Base-by-base conservation (phyloP, 2,797 vertebrate genomes). In the Xenops minutus region DNA sequence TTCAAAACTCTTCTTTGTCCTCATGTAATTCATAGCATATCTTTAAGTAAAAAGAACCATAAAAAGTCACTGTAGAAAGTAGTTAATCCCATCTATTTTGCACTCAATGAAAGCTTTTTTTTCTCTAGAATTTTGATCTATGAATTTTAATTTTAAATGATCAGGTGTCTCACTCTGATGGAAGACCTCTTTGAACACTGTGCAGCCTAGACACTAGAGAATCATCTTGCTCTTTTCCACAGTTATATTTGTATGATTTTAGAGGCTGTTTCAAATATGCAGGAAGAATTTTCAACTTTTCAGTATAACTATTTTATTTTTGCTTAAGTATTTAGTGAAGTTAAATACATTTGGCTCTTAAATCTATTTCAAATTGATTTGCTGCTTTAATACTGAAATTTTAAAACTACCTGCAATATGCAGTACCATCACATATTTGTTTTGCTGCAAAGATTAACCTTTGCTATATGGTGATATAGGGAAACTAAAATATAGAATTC, bases 141-240 rank as follows among this genome's bases (percentile, higher is more conserved):
- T 43, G 10, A 10, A 80, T 85, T 93, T 55, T 58, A 51, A 55
- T 78, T 83, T 79, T 79, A 73, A 94, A 85, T n/a, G 4, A 56
- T n/a, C 10, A 18, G 14, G 1, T 69, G 13, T 59, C 82, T 85
- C 48, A 59, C 9, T 88, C 36, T 81, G 9, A 8, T 43, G 8
- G 14, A 10, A 84, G 5, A 75, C 5, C 16, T 37, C 48, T 75
- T 90, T 32, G 51, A 69, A 61, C 19, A 30, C 30, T 39, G 23
- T 1, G 2, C 8, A 89, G 30, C 12, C 19, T 32, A 49, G 9
- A 20, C 10, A 51, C 64, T 64, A 63, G 29, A 41, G 30, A 89
- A 51, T 68, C 23, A 51, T 64, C 12, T 52, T 74, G 21, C 8
- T 55, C 15, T 89, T 86, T 78, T 68, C 17, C 16, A 55, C n/a